Evolutionary conservation across 1,140 invertebrate species (phyloP).

Genomic region (Cherax destructor): DNA sequence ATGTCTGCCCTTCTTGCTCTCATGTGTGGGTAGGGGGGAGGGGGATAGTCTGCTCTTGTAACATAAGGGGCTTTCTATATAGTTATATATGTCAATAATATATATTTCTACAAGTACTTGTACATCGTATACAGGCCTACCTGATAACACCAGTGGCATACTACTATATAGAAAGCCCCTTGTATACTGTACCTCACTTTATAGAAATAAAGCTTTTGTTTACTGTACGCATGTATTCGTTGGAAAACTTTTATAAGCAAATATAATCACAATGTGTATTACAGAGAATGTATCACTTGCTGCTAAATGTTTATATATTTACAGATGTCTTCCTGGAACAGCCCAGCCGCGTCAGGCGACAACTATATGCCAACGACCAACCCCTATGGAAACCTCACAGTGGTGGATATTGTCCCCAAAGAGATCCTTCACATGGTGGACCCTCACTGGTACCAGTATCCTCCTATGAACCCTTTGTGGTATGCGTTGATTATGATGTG

Average conservation of each 20-base stretch:
- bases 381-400: slow-evolving; percentile 14
- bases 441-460: slow-evolving; percentile 48
- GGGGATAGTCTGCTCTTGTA: no score
- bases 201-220: no score
- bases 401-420: slow-evolving; percentile 22
- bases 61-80: no score
- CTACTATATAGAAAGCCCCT: no score
- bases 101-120: no score
- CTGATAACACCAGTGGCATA: no score
- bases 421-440: slow-evolving; percentile 50
- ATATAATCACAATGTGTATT: background rate
- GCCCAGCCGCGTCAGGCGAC: background rate
- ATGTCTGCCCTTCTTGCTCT: no score
- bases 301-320: background rate
- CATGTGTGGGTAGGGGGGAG: no score
- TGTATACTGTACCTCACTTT: no score
- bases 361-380: background rate
- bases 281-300: background rate
- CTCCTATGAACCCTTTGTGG: slow-evolving; percentile 42
- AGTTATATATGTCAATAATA: no score
- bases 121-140: no score
- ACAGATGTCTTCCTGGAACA: slow-evolving; percentile 2
- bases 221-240: no score
- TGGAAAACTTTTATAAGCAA: background rate
- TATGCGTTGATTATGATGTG: slow-evolving; percentile 28